These are phyloP conservation scores for Drosophila albomicans DNA, from an alignment of 1,140 invertebrate species.

Conservation along the genomic window DNA sequence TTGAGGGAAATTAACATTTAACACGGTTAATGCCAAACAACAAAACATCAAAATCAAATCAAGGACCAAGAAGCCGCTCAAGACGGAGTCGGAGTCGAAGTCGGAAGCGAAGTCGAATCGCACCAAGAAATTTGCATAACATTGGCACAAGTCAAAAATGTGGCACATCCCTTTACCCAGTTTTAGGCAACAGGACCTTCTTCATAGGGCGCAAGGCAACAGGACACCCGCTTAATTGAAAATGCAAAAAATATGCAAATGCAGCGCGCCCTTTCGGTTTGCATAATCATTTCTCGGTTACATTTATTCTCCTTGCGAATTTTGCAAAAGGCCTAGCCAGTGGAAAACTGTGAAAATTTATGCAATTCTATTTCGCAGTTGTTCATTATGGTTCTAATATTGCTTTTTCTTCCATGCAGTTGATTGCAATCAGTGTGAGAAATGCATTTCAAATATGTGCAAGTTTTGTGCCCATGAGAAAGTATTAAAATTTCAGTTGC, in stretches of 20 bases:
- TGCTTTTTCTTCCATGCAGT: constrained; percentile 17
- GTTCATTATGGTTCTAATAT: constrained; percentile 36
- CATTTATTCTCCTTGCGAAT: constrained; percentile 37
- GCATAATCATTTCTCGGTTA: constrained; percentile 67
- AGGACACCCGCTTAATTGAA: constrained; percentile 63
- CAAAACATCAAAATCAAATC: constrained; percentile 76
- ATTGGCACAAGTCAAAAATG: constrained; percentile 81
- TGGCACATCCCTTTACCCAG: constrained; percentile 35
- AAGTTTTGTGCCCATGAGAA: constrained; percentile 14
- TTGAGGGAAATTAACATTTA: constrained; percentile 79
- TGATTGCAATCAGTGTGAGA: constrained; percentile 75
- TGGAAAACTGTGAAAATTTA: constrained; percentile 54
- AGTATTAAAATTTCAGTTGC: background rate
- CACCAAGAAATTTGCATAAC: constrained; percentile 73
- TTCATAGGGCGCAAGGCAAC: constrained; percentile 5
- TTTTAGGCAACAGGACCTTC: constrained; percentile 4
- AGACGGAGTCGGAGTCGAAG: constrained; percentile 17
- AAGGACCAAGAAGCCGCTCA: constrained; percentile 17
- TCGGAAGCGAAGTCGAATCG: constrained; percentile 5
- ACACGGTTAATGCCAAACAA: constrained; percentile 77
- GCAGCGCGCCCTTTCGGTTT: constrained; percentile 34
- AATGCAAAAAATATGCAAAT: constrained; percentile 82
- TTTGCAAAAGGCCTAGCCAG: constrained; percentile 34
- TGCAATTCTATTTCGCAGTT: constrained; percentile 65
- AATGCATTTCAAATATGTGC: constrained; percentile 25